These are phyloP conservation scores for Nothobranchius furzeri DNA, from an alignment of 2,113 vertebrate genomes.

Conservation along the genomic window DNA sequence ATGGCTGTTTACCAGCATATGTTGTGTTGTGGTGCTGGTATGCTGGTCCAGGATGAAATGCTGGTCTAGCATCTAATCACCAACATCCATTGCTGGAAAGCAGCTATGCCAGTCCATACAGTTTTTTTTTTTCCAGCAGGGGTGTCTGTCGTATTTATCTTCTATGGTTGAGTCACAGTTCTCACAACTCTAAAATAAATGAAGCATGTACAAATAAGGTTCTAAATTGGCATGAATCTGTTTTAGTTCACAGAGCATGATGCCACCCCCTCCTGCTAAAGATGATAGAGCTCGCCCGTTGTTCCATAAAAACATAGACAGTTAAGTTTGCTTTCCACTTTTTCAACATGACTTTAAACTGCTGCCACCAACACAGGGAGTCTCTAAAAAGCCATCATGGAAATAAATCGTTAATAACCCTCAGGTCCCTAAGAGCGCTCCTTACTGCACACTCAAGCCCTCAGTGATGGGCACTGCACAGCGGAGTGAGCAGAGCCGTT, in stretches of 20 bases:
- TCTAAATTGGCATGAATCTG: not conserved
- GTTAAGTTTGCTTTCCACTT: not conserved
- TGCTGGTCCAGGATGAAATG: too few relatives aligned
- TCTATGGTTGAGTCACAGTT: constrained; percentile 10
- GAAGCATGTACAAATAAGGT: constrained; percentile 2
- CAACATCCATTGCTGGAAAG: too few relatives aligned
- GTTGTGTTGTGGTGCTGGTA: too few relatives aligned
- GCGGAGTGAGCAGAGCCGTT: constrained; percentile 29
- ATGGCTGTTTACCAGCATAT: too few relatives aligned
- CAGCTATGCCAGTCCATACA: too few relatives aligned
- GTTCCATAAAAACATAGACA: constrained; percentile 6
- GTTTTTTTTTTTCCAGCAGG: too few relatives aligned
- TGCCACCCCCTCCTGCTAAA: not conserved
- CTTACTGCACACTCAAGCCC: constrained; percentile 10
- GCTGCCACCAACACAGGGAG: constrained; percentile 13
- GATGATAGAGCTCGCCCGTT: not conserved
- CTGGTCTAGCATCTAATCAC: too few relatives aligned
- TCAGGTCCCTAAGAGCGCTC: constrained; percentile 33
- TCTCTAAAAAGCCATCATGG: constrained; percentile 4
- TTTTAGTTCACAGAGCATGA: not conserved
- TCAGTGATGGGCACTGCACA: constrained; percentile 29
- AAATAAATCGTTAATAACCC: constrained; percentile 56
- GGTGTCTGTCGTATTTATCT: not conserved
- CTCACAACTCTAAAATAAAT: not conserved
- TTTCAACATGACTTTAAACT: constrained; percentile 18